phyloP scores from a whole-genome alignment of 2,888 invertebrate genomes.

The Drosophila affinis region DNA sequence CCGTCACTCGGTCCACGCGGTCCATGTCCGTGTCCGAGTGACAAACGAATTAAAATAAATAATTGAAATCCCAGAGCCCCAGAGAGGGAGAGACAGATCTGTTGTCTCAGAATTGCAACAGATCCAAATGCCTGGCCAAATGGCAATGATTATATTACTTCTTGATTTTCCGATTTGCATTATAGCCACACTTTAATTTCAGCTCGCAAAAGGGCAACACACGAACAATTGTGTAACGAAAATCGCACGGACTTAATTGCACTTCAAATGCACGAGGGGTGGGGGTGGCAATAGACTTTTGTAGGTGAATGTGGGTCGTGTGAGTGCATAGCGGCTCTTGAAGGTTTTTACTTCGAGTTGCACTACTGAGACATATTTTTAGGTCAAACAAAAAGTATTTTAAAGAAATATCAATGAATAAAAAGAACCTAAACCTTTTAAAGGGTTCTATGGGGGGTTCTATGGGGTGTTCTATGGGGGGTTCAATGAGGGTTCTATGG shows the following conservation, averaged over 20 bases:
- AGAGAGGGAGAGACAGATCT: conserved; percentile 12
- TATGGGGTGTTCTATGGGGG: too few relatives aligned
- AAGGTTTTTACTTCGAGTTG: not conserved
- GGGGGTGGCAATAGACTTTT: conserved; percentile 4
- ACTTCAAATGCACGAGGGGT: not conserved
- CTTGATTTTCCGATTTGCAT: conserved; percentile 31
- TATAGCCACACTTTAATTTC: conserved; percentile 38
- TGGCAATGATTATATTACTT: conserved; percentile 46
- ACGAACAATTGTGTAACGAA: conserved; percentile 26
- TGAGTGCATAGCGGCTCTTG: not conserved
- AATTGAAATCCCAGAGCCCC: conserved; percentile 40
- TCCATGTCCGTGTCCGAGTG: conserved; percentile 56
- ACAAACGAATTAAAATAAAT: conserved; percentile 65
- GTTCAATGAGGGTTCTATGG: too few relatives aligned
- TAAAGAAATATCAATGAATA: too few relatives aligned
- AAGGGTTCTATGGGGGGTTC: too few relatives aligned
- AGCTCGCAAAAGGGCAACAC: conserved; percentile 30
- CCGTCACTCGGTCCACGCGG: conserved; percentile 32
- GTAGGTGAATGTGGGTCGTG: not conserved
- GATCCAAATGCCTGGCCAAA: conserved; percentile 21
- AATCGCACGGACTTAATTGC: conserved; percentile 18
- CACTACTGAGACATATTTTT: too few relatives aligned
- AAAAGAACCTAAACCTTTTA: too few relatives aligned
- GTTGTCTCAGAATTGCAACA: conserved; percentile 60
- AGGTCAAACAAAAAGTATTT: too few relatives aligned